Conservation (phyloP, 2,113 vertebrate species). For the sheep (Ovis aries) region DNA sequence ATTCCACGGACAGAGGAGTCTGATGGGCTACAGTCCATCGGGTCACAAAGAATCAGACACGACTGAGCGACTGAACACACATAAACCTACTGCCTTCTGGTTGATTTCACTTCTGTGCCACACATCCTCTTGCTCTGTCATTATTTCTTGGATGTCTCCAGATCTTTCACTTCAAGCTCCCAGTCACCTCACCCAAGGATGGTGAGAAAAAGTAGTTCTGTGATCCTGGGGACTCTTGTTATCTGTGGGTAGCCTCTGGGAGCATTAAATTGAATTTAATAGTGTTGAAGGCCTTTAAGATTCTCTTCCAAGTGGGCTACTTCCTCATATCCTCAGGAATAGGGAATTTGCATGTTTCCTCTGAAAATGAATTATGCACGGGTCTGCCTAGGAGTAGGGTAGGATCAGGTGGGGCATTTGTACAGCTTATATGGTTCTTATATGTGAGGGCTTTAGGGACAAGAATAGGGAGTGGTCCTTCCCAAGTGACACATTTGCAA, state of each 20-base stretch:
- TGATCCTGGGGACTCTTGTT: not conserved
- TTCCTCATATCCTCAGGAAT: not conserved
- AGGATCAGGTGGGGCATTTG: not conserved
- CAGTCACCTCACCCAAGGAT: not conserved
- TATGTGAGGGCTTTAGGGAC: not conserved
- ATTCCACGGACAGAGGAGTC: not conserved
- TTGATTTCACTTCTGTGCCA: slow-evolving; percentile 9
- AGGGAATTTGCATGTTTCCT: not conserved
- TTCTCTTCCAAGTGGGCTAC: not conserved
- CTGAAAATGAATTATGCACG: not conserved
- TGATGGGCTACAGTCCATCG: not conserved
- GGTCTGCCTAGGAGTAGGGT: not conserved
- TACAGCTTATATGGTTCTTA: not conserved
- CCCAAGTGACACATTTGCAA: slow-evolving; percentile 13
- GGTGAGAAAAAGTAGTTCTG: not conserved
- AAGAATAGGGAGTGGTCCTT: not conserved
- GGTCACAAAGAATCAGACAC: not conserved
- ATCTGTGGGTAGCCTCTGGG: not conserved
- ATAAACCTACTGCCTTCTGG: not conserved
- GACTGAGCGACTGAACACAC: not conserved
- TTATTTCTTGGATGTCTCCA: not conserved
- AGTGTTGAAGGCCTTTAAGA: not conserved
- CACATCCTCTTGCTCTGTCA: not conserved
- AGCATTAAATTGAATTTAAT: not conserved
- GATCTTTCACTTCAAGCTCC: not conserved